Conservation (phyloP, 2,797 vertebrate species). For the Pelochelys cantorii region DNA sequence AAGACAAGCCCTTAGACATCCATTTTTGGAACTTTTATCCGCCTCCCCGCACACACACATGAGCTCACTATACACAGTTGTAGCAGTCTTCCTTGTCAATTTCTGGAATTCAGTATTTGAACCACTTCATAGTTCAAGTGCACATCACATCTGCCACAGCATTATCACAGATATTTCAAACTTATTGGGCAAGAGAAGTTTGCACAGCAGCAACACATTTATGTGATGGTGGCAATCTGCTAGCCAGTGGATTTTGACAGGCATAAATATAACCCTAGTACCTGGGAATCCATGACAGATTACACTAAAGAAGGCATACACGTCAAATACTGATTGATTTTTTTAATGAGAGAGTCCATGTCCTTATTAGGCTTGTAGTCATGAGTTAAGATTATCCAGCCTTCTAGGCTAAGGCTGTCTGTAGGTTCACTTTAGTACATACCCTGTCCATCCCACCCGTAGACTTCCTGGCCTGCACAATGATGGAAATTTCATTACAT, state of each 20-base stretch:
- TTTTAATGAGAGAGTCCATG: neutral
- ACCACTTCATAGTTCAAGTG: neutral
- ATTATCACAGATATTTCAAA: neutral
- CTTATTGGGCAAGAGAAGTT: neutral
- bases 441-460: neutral
- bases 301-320: neutral
- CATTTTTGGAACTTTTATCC: neutral
- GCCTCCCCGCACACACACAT: neutral
- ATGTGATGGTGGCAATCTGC: neutral
- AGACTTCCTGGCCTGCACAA: neutral
- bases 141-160: fast-evolving
- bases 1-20: neutral
- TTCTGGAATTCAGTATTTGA: neutral
- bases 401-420: neutral
- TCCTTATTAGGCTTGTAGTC: neutral
- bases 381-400: neutral
- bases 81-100: neutral
- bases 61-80: neutral
- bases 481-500: neutral
- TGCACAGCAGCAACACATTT: neutral
- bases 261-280: neutral
- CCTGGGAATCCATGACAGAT: neutral
- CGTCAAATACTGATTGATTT: neutral
- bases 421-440: neutral
- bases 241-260: neutral